phyloP scores from a whole-genome alignment of 2,113 vertebrate species.

The Nycticorax nycticorax region DNA sequence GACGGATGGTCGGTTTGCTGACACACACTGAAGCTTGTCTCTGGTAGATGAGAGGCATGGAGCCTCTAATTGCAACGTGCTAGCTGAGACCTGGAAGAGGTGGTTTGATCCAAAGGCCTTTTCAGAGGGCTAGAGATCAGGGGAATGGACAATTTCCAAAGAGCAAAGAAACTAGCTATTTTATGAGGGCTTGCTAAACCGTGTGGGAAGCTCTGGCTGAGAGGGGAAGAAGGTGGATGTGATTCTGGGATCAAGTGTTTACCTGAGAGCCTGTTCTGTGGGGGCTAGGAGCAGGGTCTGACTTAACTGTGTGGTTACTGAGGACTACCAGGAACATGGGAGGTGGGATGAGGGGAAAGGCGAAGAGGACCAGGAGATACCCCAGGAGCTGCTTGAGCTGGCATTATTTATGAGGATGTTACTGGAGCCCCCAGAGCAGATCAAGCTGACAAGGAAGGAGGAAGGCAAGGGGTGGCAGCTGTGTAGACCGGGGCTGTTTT shows the following conservation, averaged over 20 bases:
- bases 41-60: not conserved
- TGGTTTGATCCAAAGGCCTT: not conserved
- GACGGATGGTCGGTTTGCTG: not conserved
- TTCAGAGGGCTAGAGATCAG: not conserved
- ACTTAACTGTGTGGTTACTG: not conserved
- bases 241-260: not conserved
- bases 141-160: not conserved
- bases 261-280: not conserved
- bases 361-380: fast-evolving
- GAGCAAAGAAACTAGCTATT: not conserved
- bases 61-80: not conserved
- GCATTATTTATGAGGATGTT: not conserved
- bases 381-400: not conserved
- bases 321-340: not conserved
- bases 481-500: not conserved
- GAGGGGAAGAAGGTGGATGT: not conserved
- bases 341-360: not conserved
- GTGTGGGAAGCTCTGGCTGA: not conserved
- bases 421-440: not conserved
- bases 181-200: not conserved
- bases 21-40: not conserved
- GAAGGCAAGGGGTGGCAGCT: not conserved
- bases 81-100: not conserved
- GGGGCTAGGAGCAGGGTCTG: not conserved
- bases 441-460: not conserved